Evolutionary conservation across 2,888 invertebrate genomes (phyloP), one percentile per base, ranked within the genome.

Genomic region (Pinctada fucata): DNA sequence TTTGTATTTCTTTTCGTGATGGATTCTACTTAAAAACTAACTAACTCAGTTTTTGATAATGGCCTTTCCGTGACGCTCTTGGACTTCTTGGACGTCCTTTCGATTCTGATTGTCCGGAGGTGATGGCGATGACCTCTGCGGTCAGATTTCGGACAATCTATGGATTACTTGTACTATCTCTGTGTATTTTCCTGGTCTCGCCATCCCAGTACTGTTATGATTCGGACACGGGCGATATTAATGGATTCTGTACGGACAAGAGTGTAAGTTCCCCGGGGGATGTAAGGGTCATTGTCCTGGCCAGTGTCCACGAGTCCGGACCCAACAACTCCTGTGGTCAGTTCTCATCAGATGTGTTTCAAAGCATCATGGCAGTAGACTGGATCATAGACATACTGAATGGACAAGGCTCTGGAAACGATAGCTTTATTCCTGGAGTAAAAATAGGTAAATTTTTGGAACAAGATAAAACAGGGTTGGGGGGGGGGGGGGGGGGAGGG

Each of bases 391-490:
- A 72, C 3, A 68, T 78, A 48, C 52, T 80, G 31, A 80, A 75
- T 65, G 75, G 74, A 31, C 58, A 52, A 5, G 52, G 65, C 13
- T 31, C 51, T 10, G 66, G 50, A 67, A 67, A 13, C 47, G 10
- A 48, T 10, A 16, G 79, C 10, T 81, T 74, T 68, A 78, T 81
- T 2, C 83, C 83, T 2, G 83, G 80, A 3, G 52, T 83, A 51
- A 64, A 48, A 6, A 64, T 83, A 48, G 83, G 83, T 83, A 72
- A 75, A 51, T 76, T 31, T 31, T 51, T 10, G 58, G 58, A 8
- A 52, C 58, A 52, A 10, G n/a, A n/a, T 52, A 10, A 8, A 10
- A 10, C 10, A 10, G 58, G 5, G 58, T 5, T 52, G 58, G 58
- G 5, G 58, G 58, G 6, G 58, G 10, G 10, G 10, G 58, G 58